Percentiles rank a stretch among this genome's conserved stretches.
These are phyloP conservation scores for Strigamia transsilvanica DNA, from an alignment of 2,888 invertebrate genomes.

Conservation along the genomic window DNA sequence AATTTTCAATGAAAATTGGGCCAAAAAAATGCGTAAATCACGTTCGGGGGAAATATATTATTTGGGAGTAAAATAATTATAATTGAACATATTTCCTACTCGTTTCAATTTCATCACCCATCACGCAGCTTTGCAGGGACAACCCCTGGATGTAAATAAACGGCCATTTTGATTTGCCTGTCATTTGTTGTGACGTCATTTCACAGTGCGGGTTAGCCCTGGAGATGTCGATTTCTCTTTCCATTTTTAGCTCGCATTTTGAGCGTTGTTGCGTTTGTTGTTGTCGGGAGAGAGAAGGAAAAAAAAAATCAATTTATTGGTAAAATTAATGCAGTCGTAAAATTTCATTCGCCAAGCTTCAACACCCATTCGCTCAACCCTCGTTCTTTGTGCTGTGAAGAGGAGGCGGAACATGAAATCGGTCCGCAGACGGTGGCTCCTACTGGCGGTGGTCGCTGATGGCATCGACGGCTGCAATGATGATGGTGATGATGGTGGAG, in stretches of 20 bases:
- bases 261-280: neutral
- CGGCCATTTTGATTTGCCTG: slow-evolving; percentile 8
- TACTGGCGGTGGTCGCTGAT: slow-evolving; percentile 10
- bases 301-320: slow-evolving; percentile 1
- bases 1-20: too few species aligned
- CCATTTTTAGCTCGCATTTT: neutral
- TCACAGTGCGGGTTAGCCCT: neutral
- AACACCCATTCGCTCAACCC: slow-evolving; percentile 8
- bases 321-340: slow-evolving; percentile 2
- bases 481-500: slow-evolving; percentile 8
- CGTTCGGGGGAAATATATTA: too few species aligned
- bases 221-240: slow-evolving; percentile 4
- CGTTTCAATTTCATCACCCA: neutral
- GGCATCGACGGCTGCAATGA: slow-evolving; percentile 15
- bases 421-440: slow-evolving; percentile 1
- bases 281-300: neutral
- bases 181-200: neutral
- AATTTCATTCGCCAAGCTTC: slow-evolving; percentile 2
- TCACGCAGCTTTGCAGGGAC: neutral
- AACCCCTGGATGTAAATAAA: slow-evolving; percentile 8
- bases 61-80: too few species aligned
- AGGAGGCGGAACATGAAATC: neutral
- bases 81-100: neutral
- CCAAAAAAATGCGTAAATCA: too few species aligned
- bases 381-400: slow-evolving; percentile 17